phyloP scores from a whole-genome alignment of 1,140 invertebrate genomes.

The Eumaeus atala region DNA sequence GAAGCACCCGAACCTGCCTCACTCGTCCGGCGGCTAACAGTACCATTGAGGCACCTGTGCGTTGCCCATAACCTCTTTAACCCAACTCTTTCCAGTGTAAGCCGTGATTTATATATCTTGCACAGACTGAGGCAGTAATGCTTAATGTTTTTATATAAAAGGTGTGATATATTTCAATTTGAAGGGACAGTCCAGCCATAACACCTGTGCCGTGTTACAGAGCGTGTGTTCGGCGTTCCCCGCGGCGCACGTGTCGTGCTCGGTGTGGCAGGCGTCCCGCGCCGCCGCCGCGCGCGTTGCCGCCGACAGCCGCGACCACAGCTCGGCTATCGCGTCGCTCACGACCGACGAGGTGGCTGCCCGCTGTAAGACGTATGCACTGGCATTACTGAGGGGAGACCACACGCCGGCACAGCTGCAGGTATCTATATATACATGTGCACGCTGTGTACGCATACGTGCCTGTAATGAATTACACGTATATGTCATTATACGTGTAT shows the following conservation, averaged over 20 bases:
- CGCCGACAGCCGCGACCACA: slow-evolving; percentile 21
- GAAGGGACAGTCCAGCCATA: no score
- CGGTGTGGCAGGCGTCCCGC: slow-evolving; percentile 60
- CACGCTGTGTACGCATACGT: neutral
- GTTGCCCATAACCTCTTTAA: no score
- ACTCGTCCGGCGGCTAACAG: no score
- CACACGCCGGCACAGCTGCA: slow-evolving; percentile 51
- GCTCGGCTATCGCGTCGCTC: slow-evolving; percentile 16
- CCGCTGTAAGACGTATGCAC: slow-evolving; percentile 52
- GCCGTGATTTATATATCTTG: no score
- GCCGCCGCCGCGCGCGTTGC: slow-evolving; percentile 33
- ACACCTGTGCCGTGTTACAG: slow-evolving; percentile 24
- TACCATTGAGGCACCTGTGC: no score
- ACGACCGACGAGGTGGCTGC: slow-evolving; percentile 37
- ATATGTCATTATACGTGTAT: no score
- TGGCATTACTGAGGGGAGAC: slow-evolving; percentile 46
- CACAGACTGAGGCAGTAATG: no score
- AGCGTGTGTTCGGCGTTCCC: slow-evolving; percentile 49
- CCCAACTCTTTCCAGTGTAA: no score
- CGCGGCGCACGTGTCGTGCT: slow-evolving; percentile 57
- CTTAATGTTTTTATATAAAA: no score
- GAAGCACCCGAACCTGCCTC: no score
- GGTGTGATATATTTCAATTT: no score
- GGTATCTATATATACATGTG: slow-evolving; percentile 23
- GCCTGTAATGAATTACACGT: no score